Percentiles rank a stretch among this genome's conserved stretches.
Conservation (phyloP, 2,113 vertebrate genomes). For the Mirza zaza region DNA sequence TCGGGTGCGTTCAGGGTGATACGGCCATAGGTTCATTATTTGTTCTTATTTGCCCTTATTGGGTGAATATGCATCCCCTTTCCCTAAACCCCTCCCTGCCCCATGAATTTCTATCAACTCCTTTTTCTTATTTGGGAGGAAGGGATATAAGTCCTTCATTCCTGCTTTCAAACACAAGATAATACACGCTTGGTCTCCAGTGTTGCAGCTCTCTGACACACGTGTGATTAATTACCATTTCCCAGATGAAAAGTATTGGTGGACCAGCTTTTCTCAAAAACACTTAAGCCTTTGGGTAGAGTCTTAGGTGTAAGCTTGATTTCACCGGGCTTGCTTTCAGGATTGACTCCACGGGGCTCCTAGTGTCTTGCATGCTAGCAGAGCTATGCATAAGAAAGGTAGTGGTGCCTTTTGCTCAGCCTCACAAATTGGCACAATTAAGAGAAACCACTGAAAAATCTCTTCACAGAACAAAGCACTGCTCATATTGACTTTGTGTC, state of each 20-base stretch:
- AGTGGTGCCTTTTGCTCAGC: neutral
- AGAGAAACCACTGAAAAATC: conserved; percentile 33
- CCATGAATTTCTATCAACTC: neutral
- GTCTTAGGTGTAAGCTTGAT: neutral
- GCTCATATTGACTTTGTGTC: neutral
- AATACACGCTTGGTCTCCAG: neutral
- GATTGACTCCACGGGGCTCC: neutral
- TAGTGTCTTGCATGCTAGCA: neutral
- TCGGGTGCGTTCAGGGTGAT: no score
- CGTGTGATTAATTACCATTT: neutral
- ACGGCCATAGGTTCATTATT: neutral
- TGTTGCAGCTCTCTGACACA: neutral
- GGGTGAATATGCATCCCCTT: neutral
- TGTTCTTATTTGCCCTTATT: neutral
- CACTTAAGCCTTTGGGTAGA: neutral
- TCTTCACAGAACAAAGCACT: conserved; percentile 11
- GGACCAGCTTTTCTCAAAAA: neutral
- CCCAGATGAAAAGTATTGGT: neutral
- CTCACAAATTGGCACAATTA: neutral
- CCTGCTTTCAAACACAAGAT: neutral
- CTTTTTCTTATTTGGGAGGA: neutral
- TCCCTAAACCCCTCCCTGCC: neutral
- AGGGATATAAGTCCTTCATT: neutral
- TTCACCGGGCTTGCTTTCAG: neutral
- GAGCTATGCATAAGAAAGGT: neutral